A percentile compares a stretch with the other conserved stretches of the same genome.
phyloP scores from a whole-genome alignment of 2,888 invertebrate genomes.

The Caenorhabditis virilis region DNA sequence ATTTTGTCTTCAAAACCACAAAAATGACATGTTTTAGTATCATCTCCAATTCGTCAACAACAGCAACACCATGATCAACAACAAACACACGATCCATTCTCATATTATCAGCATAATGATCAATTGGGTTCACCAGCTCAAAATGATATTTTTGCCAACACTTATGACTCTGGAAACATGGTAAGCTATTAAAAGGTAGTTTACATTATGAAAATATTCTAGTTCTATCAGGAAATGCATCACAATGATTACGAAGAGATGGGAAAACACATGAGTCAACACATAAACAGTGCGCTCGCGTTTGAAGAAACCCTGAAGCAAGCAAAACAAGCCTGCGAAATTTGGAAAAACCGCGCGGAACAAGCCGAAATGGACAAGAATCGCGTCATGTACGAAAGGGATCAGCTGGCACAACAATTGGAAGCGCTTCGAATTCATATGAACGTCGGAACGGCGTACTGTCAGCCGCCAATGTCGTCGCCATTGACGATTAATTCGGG shows the following conservation, averaged over 20 bases:
- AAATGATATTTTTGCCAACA: slow-evolving; percentile 16
- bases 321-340: slow-evolving; percentile 34
- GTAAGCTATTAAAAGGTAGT: neutral
- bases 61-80: neutral
- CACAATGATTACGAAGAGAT: slow-evolving; percentile 18
- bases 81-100: slow-evolving; percentile 12
- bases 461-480: neutral
- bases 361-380: slow-evolving; percentile 41
- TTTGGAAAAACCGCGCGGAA: slow-evolving; percentile 34
- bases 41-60: slow-evolving; percentile 14
- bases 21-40: slow-evolving; percentile 5
- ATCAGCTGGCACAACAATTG: slow-evolving; percentile 28
- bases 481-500: slow-evolving; percentile 3
- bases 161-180: slow-evolving; percentile 16
- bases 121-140: slow-evolving; percentile 4
- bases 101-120: slow-evolving; percentile 13
- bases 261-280: slow-evolving; percentile 6
- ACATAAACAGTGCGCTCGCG: slow-evolving; percentile 13
- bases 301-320: slow-evolving; percentile 52
- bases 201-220: neutral
- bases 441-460: neutral
- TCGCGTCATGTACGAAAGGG: slow-evolving; percentile 35
- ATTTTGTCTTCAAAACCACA: neutral
- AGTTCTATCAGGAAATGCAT: slow-evolving; percentile 16
- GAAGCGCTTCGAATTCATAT: slow-evolving; percentile 5